Evolutionary conservation across 2,113 vertebrate genomes (phyloP).

Genomic region (Anseranas semipalmata): DNA sequence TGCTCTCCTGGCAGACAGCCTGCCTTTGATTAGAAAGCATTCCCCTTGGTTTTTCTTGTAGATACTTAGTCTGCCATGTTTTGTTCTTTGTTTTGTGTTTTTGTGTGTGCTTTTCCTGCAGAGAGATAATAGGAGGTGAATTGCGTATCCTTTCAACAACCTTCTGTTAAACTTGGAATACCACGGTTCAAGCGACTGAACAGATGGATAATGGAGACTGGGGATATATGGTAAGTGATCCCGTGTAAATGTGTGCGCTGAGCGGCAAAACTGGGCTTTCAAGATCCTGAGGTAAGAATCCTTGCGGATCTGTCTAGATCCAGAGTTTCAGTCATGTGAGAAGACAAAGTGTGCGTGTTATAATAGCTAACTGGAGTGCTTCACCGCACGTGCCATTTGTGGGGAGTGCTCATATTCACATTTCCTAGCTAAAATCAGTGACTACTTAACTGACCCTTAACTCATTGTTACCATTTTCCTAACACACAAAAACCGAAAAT

Average conservation of each 20-base stretch:
- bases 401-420: neutral
- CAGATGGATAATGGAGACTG: slow-evolving; percentile 99
- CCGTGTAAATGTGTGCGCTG: neutral
- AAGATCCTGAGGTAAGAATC: neutral
- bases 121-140: slow-evolving; percentile 38
- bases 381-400: neutral
- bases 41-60: neutral
- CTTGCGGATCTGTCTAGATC: neutral
- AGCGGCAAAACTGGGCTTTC: neutral
- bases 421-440: neutral
- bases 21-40: slow-evolving; percentile 9
- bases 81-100: slow-evolving; percentile 14
- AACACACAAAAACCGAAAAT: neutral
- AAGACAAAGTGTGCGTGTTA: neutral
- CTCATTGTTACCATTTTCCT: neutral
- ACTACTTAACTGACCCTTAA: neutral
- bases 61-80: slow-evolving; percentile 37
- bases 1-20: neutral
- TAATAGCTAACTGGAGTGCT: neutral
- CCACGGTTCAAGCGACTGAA: slow-evolving; percentile 65
- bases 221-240: slow-evolving; percentile 92
- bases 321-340: neutral
- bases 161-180: slow-evolving; percentile 67
- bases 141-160: slow-evolving; percentile 25
- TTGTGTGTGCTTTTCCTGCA: slow-evolving; percentile 51